Evolutionary conservation across 2,113 vertebrate genomes (phyloP).

Genomic region (Sitta europaea): DNA sequence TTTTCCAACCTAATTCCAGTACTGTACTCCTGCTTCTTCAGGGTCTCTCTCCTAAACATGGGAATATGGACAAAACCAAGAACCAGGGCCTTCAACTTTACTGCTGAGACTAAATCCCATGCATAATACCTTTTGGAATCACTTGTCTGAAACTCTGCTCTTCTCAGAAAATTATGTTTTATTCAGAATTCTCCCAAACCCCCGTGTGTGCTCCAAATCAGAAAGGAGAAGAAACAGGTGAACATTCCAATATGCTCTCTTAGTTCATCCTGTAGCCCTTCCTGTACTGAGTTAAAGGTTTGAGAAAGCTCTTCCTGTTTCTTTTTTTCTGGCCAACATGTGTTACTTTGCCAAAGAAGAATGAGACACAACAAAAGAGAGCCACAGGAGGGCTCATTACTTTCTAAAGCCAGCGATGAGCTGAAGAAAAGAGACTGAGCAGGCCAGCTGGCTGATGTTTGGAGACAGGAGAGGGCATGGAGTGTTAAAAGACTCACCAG

Average conservation of each 20-base stretch:
- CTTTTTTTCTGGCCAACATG: not conserved
- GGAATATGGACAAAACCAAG: not conserved
- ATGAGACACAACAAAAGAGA: not conserved
- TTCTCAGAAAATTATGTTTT: not conserved
- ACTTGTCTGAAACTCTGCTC: not conserved
- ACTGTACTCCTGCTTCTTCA: not conserved
- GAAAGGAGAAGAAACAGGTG: not conserved
- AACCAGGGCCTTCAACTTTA: not conserved
- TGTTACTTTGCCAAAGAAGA: not conserved
- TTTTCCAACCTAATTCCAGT: not conserved
- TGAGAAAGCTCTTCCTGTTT: not conserved
- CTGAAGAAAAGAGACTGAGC: not conserved
- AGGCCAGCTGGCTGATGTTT: not conserved
- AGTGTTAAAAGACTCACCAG: not conserved
- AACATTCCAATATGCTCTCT: accelerated
- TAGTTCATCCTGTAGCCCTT: not conserved
- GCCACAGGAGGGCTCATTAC: not conserved
- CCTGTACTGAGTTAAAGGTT: not conserved
- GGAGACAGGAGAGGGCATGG: not conserved
- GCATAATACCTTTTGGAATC: not conserved
- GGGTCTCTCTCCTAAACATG: not conserved
- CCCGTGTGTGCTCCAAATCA: not conserved
- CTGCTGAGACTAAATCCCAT: not conserved
- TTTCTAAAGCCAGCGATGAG: not conserved
- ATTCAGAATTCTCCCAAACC: not conserved